A percentile compares a stretch with the other conserved stretches of the same genome.
phyloP scores from a whole-genome alignment of 1,140 invertebrate genomes.

The Anadara kagoshimensis region DNA sequence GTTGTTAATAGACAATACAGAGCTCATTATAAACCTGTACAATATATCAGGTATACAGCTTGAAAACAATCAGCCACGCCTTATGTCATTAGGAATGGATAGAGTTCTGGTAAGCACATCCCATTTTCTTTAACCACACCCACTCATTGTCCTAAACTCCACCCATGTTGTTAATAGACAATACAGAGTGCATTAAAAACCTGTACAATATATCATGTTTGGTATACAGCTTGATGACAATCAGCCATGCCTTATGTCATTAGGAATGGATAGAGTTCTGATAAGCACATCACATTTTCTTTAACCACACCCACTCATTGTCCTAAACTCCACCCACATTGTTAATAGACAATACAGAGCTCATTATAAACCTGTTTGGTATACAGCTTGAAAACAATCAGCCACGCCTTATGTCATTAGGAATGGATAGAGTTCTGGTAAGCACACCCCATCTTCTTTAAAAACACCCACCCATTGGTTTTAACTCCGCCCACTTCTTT shows the following conservation, averaged over 20 bases:
- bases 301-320: too few species aligned
- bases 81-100: slow-evolving; percentile 70
- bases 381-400: slow-evolving; percentile 65
- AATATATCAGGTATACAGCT: slow-evolving; percentile 70
- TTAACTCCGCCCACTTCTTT: too few species aligned
- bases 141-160: too few species aligned
- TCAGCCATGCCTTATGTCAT: slow-evolving; percentile 64
- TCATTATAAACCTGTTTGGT: slow-evolving; percentile 73
- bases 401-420: slow-evolving; percentile 67
- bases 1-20: slow-evolving; percentile 53
- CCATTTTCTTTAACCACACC: too few species aligned
- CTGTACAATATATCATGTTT: slow-evolving; percentile 72
- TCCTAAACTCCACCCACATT: too few species aligned
- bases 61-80: slow-evolving; percentile 63
- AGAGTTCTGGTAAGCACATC: slow-evolving; percentile 70
- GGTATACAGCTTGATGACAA: slow-evolving; percentile 69
- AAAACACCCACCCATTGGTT: too few species aligned
- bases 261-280: slow-evolving; percentile 71
- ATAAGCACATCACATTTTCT: slow-evolving; percentile 45
- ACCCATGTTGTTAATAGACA: slow-evolving; percentile 49
- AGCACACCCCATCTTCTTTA: too few species aligned
- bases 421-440: slow-evolving; percentile 71
- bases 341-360: slow-evolving; percentile 62
- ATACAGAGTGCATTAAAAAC: slow-evolving; percentile 72
- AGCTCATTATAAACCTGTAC: slow-evolving; percentile 72